Evolutionary conservation across 1,140 invertebrate genomes (phyloP).

Genomic region (Telenomus remus): DNA sequence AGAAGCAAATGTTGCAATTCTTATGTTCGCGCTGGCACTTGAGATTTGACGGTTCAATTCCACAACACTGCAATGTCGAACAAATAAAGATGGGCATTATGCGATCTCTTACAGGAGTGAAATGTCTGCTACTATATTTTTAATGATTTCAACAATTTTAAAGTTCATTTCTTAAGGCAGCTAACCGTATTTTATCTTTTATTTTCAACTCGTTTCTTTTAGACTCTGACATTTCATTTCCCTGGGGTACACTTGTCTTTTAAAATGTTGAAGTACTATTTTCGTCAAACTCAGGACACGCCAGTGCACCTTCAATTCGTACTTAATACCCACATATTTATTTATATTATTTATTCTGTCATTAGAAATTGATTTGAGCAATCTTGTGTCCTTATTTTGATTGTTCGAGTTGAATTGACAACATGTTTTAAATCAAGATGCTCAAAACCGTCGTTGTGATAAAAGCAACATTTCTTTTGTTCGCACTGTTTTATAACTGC

Average conservation of each 20-base stretch:
- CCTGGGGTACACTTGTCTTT: not conserved
- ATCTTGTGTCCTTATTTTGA: conserved; percentile 7
- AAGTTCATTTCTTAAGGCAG: too few relatives aligned
- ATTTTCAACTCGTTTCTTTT: too few relatives aligned
- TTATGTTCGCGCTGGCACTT: conserved; percentile 1
- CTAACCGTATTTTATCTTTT: too few relatives aligned
- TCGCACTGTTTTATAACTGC: conserved; percentile 47
- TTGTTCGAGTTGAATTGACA: conserved; percentile 11
- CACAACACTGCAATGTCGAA: too few relatives aligned
- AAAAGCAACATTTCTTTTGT: conserved; percentile 47
- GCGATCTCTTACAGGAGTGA: too few relatives aligned
- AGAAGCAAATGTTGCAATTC: conserved; percentile 43
- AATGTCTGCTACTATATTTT: too few relatives aligned
- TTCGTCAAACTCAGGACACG: too few relatives aligned
- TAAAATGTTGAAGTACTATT: too few relatives aligned
- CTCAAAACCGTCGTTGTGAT: conserved; percentile 47
- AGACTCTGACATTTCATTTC: not conserved
- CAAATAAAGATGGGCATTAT: too few relatives aligned
- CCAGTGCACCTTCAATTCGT: conserved; percentile 49
- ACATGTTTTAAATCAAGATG: conserved; percentile 32
- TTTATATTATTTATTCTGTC: conserved; percentile 50
- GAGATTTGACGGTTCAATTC: too few relatives aligned
- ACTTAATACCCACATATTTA: conserved; percentile 56
- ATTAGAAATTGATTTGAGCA: conserved; percentile 11
- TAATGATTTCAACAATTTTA: too few relatives aligned